phyloP scores from a whole-genome alignment of 1,140 invertebrate species.

The Carposina sasakii region DNA sequence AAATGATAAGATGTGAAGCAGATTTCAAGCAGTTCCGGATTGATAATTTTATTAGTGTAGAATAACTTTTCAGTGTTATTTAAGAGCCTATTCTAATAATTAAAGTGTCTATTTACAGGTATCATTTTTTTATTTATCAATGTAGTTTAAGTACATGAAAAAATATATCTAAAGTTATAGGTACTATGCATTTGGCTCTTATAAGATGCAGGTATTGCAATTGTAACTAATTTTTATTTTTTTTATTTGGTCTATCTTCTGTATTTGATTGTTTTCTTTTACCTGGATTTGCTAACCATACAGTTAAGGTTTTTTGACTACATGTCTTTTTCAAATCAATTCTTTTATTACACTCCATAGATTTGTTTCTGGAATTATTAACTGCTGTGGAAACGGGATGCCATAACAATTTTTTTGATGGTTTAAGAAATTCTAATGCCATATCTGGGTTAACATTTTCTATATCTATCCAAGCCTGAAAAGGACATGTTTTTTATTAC shows the following conservation, averaged over 20 bases:
- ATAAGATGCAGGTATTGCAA: no score
- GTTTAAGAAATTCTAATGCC: conserved; percentile 73
- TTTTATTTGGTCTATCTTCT: background rate
- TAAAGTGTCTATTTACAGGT: no score
- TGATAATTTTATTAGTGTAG: no score
- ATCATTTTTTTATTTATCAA: background rate
- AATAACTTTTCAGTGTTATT: no score
- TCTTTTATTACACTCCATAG: conserved; percentile 78
- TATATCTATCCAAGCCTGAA: conserved; percentile 81
- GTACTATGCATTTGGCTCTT: no score
- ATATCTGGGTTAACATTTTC: conserved; percentile 72
- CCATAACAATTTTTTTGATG: conserved; percentile 73
- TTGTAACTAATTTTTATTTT: background rate
- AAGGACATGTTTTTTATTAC: conserved; percentile 20
- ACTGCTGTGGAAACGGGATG: conserved; percentile 81
- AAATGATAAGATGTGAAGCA: conserved; percentile 59
- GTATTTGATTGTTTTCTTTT: conserved; percentile 40
- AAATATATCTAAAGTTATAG: background rate
- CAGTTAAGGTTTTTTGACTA: conserved; percentile 49
- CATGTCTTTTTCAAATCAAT: conserved; percentile 32
- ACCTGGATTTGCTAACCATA: conserved; percentile 43
- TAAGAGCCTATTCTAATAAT: no score
- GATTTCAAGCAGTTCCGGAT: conserved; percentile 62
- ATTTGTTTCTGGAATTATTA: conserved; percentile 83
- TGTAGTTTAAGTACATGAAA: background rate